Conservation (phyloP, 2,888 invertebrate species). For the Cantharis flavilabris region DNA sequence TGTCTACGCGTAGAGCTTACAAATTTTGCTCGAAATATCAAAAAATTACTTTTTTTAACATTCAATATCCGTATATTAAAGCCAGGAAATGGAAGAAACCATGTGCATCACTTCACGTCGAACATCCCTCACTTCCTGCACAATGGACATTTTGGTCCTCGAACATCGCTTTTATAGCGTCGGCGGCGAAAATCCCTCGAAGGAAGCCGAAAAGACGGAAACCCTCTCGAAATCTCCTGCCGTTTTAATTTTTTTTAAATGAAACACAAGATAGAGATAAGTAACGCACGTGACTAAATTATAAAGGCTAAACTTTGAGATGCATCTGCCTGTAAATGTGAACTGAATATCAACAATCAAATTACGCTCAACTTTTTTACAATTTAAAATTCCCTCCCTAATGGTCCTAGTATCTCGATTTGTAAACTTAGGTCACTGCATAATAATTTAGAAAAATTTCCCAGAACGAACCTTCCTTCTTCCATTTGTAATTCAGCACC, state of each 20-base stretch:
- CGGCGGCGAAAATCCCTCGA: slow-evolving; percentile 38
- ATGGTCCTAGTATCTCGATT: slow-evolving; percentile 22
- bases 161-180: slow-evolving; percentile 36
- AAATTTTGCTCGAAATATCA: not conserved
- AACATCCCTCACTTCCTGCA: slow-evolving; percentile 40
- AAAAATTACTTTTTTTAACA: slow-evolving; percentile 4
- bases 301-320: slow-evolving; percentile 30
- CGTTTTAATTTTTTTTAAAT: not conserved
- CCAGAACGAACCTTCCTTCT: slow-evolving; percentile 5
- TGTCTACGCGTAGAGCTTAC: slow-evolving; percentile 17
- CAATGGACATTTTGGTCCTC: slow-evolving; percentile 42
- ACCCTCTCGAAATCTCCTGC: not conserved
- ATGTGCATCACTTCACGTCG: slow-evolving; percentile 37
- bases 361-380: slow-evolving; percentile 24
- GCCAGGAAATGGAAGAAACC: slow-evolving; percentile 18
- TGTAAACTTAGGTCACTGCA: slow-evolving; percentile 12
- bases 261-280: slow-evolving; percentile 21
- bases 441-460: slow-evolving; percentile 21
- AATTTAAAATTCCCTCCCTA: slow-evolving; percentile 6
- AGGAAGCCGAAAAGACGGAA: slow-evolving; percentile 37
- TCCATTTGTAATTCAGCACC: not conserved
- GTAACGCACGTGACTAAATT: slow-evolving; percentile 27
- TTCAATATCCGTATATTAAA: not conserved
- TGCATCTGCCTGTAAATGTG: slow-evolving; percentile 32
- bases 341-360: slow-evolving; percentile 28